Evolutionary conservation across 2,797 vertebrate genomes (phyloP), one percentile per base, ranked within the genome.

Genomic region (Distichodus sexfasciatus): DNA sequence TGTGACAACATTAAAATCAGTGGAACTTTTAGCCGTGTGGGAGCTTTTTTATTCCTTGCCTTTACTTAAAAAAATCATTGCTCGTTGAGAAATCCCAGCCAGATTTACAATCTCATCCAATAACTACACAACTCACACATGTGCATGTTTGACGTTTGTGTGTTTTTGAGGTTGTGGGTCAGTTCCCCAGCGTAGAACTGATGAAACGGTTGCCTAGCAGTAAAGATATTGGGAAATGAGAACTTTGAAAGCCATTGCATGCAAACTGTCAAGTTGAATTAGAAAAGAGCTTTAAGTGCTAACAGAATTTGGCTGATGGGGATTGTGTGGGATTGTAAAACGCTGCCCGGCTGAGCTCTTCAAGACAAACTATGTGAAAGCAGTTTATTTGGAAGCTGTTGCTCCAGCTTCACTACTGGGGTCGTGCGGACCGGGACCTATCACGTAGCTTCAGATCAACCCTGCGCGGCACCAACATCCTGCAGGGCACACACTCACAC

Each of bases 191-290:
- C 47, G 19, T 48, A 14, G 3, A 47, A 29, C 8, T 54, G 24
- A 72, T 69, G 46, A 68, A 76, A 43, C 6, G 6, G 58, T 2
- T 59, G 69, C 24, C 53, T 72, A 46, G 50, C 62, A 72, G 46
- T 23, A 4, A 72, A 51, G 33, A 31, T 17, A 46, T 38, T 33
- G 15, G 21, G 23, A 64, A 63, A 36, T 35, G 44, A 54, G 31
- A 29, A 40, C 43, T 33, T 33, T 46, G 24, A 58, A 48, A 23
- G 10, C 36, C 12, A 31, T 57, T 17, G 41, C 41, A 64, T 31
- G 17, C 40, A 47, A 17, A 46, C 31, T 65, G 53, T 51, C 69
- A 65, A 48, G 28, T 21, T 61, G 6, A 73, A 62, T 66, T 57
- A 73, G 21, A 69, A 29, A 57, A 36, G 35, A 57, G 43, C 33